Percentiles rank a stretch among this genome's conserved stretches.
Evolutionary conservation across 2,797 vertebrate species (phyloP).

Genomic region (Onychomys arenicola): DNA sequence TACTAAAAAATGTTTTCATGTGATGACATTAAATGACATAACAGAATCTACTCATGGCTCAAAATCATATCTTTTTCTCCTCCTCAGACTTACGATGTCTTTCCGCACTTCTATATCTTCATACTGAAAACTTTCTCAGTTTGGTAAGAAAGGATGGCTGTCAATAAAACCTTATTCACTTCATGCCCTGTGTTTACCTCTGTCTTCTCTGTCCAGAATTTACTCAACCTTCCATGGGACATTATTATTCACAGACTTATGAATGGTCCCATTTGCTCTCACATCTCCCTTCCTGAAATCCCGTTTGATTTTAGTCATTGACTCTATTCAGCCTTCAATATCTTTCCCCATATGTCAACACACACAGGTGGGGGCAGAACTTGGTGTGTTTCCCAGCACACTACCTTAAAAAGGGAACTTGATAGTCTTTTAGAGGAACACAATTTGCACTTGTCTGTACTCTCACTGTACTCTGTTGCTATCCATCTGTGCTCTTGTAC

Average conservation of each 20-base stretch:
- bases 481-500: neutral
- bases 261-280: neutral
- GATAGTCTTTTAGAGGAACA: neutral
- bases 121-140: neutral
- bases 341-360: neutral
- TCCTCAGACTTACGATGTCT: neutral
- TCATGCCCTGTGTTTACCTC: neutral
- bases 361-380: neutral
- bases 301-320: neutral
- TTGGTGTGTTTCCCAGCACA: neutral
- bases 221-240: neutral
- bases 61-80: neutral
- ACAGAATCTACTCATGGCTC: neutral
- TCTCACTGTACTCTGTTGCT: neutral
- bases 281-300: neutral
- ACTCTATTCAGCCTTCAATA: neutral
- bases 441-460: neutral
- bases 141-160: neutral
- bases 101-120: neutral
- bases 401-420: neutral
- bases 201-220: neutral
- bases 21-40: neutral
- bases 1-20: neutral
- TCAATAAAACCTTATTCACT: neutral
- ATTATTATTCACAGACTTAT: neutral